These are phyloP conservation scores for Pseudomyrmex cubaensis DNA, from an alignment of 1,140 invertebrate species.

Conservation along the genomic window DNA sequence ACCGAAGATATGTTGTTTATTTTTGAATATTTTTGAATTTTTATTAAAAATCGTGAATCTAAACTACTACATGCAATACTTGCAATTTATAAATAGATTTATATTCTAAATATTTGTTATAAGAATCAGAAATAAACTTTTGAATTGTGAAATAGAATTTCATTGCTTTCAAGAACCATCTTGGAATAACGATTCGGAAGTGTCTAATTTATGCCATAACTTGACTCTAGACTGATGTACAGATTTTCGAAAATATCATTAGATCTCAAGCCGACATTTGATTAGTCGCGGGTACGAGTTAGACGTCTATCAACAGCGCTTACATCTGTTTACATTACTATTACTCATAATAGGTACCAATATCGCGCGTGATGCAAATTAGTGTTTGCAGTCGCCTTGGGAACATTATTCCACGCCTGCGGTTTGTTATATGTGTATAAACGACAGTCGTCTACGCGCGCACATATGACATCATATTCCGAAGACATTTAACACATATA, in stretches of 20 bases:
- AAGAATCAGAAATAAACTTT: too few relatives aligned
- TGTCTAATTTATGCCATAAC: too few relatives aligned
- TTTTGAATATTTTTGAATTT: too few relatives aligned
- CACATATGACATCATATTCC: slow-evolving; percentile 46
- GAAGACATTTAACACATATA: slow-evolving; percentile 26
- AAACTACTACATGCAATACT: too few relatives aligned
- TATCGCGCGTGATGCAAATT: slow-evolving; percentile 51
- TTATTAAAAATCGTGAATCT: too few relatives aligned
- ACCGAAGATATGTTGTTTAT: background rate
- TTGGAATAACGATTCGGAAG: too few relatives aligned
- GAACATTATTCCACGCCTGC: slow-evolving; percentile 53
- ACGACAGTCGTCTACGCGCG: background rate
- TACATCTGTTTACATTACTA: slow-evolving; percentile 42
- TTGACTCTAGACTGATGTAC: too few relatives aligned
- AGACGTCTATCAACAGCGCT: slow-evolving; percentile 5
- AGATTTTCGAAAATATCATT: slow-evolving; percentile 12
- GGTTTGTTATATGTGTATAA: slow-evolving; percentile 44
- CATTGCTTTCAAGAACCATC: too few relatives aligned
- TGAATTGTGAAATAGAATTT: too few relatives aligned
- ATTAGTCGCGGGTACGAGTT: background rate
- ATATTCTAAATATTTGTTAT: too few relatives aligned
- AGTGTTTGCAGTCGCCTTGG: slow-evolving; percentile 52
- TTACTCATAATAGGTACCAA: slow-evolving; percentile 24
- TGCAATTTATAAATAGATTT: too few relatives aligned
- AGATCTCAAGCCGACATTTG: background rate